A percentile compares a stretch with the other conserved stretches of the same genome.
These are phyloP conservation scores for Antennarius striatus DNA, from an alignment of 2,113 vertebrate species.

Conservation along the genomic window DNA sequence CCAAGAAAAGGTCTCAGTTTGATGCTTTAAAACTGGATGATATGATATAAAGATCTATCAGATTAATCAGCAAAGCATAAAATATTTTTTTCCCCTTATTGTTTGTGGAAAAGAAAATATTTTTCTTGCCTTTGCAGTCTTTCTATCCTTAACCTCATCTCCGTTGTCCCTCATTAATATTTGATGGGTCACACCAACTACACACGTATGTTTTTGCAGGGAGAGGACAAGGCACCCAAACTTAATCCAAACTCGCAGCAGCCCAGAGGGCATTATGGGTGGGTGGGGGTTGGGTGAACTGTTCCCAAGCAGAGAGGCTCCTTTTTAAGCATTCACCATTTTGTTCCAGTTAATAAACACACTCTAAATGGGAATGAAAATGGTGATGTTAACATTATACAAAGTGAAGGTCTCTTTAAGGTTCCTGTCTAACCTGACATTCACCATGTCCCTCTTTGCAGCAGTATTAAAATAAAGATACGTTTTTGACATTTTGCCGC, in stretches of 20 bases:
- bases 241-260: constrained; percentile 78
- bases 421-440: not conserved
- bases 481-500: no score
- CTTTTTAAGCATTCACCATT: constrained; percentile 48
- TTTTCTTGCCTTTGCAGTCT: constrained; percentile 14
- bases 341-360: constrained; percentile 46
- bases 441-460: not conserved
- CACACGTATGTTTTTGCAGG: constrained; percentile 35
- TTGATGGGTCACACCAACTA: constrained; percentile 32
- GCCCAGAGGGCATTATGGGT: constrained; percentile 70
- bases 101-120: not conserved
- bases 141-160: not conserved
- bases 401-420: not conserved
- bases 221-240: constrained; percentile 67
- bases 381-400: not conserved
- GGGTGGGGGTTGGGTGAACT: constrained; percentile 69
- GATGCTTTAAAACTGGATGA: not conserved
- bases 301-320: constrained; percentile 61
- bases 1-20: not conserved
- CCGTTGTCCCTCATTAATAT: constrained; percentile 12
- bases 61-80: no score
- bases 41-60: no score
- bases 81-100: not conserved
- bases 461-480: not conserved
- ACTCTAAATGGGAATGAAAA: constrained; percentile 12